Conservation (phyloP, 2,113 vertebrate species). For the Reinhardtius hippoglossoides region DNA sequence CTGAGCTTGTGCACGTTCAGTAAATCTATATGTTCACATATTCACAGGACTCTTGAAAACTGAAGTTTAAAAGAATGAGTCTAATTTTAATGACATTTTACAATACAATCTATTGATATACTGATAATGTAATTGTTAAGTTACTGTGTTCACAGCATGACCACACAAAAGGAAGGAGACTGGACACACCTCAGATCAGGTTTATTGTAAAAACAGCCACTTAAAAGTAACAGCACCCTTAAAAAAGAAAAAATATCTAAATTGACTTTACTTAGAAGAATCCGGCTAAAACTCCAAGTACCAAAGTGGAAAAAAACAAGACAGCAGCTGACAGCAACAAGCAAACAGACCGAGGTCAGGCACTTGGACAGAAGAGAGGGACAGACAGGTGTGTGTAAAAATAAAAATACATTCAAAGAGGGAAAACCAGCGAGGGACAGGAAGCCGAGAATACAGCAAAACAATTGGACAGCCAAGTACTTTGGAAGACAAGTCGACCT, state of each 20-base stretch:
- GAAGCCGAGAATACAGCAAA: conserved; percentile 9
- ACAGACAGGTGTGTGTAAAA: neutral
- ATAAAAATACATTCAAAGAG: conserved; percentile 41
- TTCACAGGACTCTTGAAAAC: too few species aligned
- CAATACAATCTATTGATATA: too few species aligned
- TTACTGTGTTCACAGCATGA: neutral
- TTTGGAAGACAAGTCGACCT: conserved; percentile 47
- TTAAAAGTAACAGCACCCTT: conserved; percentile 59
- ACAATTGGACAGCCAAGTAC: conserved; percentile 16
- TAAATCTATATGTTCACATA: too few species aligned
- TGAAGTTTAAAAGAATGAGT: too few species aligned
- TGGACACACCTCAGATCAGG: conserved; percentile 26
- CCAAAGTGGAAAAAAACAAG: conserved; percentile 23
- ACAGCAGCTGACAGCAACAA: conserved; percentile 27
- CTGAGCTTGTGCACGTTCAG: too few species aligned
- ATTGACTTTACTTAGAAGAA: conserved; percentile 22
- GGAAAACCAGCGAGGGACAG: neutral
- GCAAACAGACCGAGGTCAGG: conserved; percentile 60
- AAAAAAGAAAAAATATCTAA: conserved; percentile 27
- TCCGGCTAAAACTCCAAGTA: conserved; percentile 45
- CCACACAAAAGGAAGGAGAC: neutral
- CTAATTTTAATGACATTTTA: too few species aligned
- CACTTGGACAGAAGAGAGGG: conserved; percentile 66
- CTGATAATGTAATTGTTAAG: neutral
- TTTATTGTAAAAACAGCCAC: conserved; percentile 80